These are phyloP conservation scores for Heterodera schachtii DNA, from an alignment of 1,140 invertebrate genomes.

Conservation along the genomic window DNA sequence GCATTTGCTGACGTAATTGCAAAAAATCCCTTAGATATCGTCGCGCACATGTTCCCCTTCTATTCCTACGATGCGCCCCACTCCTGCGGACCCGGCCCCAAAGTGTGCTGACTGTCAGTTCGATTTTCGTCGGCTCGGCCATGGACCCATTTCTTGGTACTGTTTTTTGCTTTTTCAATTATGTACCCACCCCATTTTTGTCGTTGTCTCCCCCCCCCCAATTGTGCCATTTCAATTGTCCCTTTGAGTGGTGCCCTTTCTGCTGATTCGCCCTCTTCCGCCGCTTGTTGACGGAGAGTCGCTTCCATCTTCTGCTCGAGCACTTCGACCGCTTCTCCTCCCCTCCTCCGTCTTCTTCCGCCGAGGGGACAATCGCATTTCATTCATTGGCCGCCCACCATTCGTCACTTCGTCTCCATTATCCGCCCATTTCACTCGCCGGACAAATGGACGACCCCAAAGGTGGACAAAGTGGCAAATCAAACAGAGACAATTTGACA, in stretches of 20 bases:
- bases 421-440: constrained; percentile 46
- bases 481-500: not conserved
- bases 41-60: constrained; percentile 98
- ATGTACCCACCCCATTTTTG: not conserved
- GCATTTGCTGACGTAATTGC: no score
- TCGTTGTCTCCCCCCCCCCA: no score
- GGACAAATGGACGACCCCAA: constrained; percentile 36
- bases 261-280: not conserved
- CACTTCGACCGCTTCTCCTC: constrained; percentile 16
- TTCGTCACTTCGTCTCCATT: constrained; percentile 44
- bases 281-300: constrained; percentile 73
- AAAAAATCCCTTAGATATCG: constrained; percentile 73
- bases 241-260: not conserved
- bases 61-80: constrained; percentile 97
- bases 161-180: no score
- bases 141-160: constrained; percentile 70
- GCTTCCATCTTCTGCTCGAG: constrained; percentile 82
- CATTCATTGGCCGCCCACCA: constrained; percentile 47
- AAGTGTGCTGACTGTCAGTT: constrained; percentile 89
- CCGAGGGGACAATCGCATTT: constrained; percentile 41
- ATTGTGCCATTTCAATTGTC: no score
- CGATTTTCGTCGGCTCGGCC: constrained; percentile 80
- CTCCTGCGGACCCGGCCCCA: constrained; percentile 95
- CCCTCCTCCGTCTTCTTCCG: not conserved
- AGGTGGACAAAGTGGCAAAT: no score